These are phyloP conservation scores for Leptinotarsa texana DNA, from an alignment of 1,140 invertebrate species.

Conservation along the genomic window DNA sequence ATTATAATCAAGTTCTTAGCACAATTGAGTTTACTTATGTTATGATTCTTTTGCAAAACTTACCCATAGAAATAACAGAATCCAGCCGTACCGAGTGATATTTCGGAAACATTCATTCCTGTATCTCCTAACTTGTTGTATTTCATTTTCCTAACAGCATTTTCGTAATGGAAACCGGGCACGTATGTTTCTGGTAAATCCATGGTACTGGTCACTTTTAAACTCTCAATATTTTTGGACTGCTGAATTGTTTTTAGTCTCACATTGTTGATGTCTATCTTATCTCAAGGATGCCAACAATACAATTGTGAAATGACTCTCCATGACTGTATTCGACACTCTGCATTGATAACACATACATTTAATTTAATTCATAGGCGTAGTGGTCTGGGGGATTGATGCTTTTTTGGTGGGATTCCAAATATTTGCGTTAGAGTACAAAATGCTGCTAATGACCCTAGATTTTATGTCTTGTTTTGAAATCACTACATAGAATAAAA, in stretches of 20 bases:
- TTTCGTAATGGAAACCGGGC: constrained; percentile 63
- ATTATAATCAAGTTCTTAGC: no score
- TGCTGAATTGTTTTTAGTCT: not conserved
- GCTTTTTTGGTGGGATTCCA: no score
- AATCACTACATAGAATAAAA: no score
- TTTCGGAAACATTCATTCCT: constrained; percentile 61
- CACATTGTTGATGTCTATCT: not conserved
- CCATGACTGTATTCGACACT: no score
- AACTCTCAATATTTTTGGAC: not conserved
- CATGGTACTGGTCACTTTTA: constrained; percentile 13
- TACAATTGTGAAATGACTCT: not conserved
- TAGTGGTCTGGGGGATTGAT: no score
- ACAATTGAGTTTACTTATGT: no score
- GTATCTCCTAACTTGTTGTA: constrained; percentile 63
- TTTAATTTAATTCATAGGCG: no score
- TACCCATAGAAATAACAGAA: constrained; percentile 64
- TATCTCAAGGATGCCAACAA: not conserved
- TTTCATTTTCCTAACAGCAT: constrained; percentile 61
- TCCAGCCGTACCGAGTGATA: constrained; percentile 62
- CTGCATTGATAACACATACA: no score
- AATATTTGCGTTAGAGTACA: no score
- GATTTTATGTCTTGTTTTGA: no score
- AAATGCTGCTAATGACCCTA: no score
- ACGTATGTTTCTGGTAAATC: constrained; percentile 55
- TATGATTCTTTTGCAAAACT: constrained; percentile 25